phyloP scores from a whole-genome alignment of 2,888 invertebrate genomes.

The Alcis repandata region DNA sequence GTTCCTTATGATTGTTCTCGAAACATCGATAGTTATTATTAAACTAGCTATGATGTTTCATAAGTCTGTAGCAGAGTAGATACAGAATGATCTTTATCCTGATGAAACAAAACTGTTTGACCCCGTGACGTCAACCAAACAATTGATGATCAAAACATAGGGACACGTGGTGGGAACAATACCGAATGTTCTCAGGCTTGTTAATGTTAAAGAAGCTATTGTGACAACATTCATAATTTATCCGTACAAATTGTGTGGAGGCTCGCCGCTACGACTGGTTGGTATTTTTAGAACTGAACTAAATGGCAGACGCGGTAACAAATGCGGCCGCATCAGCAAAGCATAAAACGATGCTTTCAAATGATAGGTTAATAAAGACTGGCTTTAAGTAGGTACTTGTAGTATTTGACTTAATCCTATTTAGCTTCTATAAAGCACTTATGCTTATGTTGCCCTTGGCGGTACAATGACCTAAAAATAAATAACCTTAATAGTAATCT shows the following conservation, averaged over 20 bases:
- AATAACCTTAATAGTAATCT: too few species aligned
- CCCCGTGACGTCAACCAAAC: constrained; percentile 30
- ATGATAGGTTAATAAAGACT: too few species aligned
- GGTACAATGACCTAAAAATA: too few species aligned
- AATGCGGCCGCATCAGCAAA: constrained; percentile 1
- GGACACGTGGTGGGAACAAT: constrained; percentile 26
- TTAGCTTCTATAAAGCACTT: not conserved
- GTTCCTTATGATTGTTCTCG: not conserved
- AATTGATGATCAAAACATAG: constrained; percentile 23
- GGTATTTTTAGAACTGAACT: constrained; percentile 44
- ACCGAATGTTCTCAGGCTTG: constrained; percentile 14
- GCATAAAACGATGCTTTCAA: not conserved
- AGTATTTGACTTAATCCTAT: not conserved
- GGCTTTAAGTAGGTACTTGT: too few species aligned
- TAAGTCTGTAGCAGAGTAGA: not conserved
- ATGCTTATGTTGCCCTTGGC: not conserved
- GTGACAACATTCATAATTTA: constrained; percentile 37
- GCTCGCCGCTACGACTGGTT: constrained; percentile 27
- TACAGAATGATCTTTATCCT: constrained; percentile 18
- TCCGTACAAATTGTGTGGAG: constrained; percentile 26
- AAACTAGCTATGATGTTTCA: not conserved
- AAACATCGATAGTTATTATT: not conserved
- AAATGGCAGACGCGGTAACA: constrained; percentile 25
- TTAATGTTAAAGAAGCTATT: constrained; percentile 24
- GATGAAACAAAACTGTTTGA: constrained; percentile 25